Conservation (phyloP, 2,888 invertebrate genomes). For the Fabriciana adippe region DNA sequence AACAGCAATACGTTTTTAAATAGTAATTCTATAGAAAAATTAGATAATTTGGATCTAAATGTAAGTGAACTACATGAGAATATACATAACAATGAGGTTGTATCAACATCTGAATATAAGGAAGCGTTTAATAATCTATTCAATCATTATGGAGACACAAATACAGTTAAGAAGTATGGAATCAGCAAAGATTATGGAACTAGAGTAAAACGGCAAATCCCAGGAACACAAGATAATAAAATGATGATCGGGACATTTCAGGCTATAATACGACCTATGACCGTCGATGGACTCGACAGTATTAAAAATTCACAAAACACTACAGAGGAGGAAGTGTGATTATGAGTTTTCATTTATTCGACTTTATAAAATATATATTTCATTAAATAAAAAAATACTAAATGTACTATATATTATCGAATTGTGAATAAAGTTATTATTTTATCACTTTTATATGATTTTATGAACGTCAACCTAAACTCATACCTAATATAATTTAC, state of each 20-base stretch:
- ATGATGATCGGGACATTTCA: slow-evolving; percentile 39
- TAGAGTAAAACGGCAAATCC: slow-evolving; percentile 30
- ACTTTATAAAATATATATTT: no score
- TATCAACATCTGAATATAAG: background rate
- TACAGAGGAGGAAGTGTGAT: slow-evolving; percentile 10
- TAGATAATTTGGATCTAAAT: background rate
- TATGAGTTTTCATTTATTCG: background rate
- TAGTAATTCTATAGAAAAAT: no score
- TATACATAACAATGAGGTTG: background rate
- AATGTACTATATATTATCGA: no score
- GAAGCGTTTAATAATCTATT: background rate
- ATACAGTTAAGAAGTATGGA: background rate
- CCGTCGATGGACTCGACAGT: background rate
- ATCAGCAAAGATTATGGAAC: background rate
- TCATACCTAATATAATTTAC: no score
- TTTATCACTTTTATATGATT: no score
- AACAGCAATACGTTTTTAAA: no score
- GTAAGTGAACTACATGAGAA: background rate
- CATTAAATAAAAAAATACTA: no score
- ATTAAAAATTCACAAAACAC: slow-evolving; percentile 9
- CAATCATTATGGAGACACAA: background rate
- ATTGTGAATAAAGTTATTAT: no score
- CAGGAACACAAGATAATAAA: slow-evolving; percentile 22
- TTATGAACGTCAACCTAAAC: no score
- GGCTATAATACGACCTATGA: slow-evolving; percentile 35